Evolutionary conservation across 53 echinoderm and acorn worm species (phyloP), one percentile per base, ranked within the genome.

Genomic region (Stichopus horrens): DNA sequence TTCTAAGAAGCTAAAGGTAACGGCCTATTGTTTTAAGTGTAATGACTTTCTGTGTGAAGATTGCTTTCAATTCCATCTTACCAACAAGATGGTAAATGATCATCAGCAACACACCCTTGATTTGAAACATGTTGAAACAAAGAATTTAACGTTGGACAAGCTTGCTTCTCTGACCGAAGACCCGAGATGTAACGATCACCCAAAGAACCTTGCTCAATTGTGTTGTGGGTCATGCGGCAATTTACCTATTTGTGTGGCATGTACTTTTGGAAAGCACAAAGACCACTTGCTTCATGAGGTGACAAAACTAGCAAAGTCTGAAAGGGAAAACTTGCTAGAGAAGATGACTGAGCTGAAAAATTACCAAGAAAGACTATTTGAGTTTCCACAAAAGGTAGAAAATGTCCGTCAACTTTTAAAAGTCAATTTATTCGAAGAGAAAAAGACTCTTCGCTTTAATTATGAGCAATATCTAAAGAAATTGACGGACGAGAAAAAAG

Each of bases 51-150:
- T 71, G 18, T 71, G 71, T 71, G 71, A 71, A 71, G 18, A 71
- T n/a, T 71, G 71, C 19, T 71, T 71, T 71, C 71, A 71, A 71
- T 71, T 71, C n/a, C 71, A 71, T 71, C 19, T 71, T n/a, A 71
- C 71, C 18, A 71, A 71, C 19, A 71, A 71, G n/a, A 71, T 71
- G 71, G 71, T 71, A 2, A 71, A 20, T 71, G 71, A 71, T 71
- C 71, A 71, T 18, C 16, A 71, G n/a, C 71, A 71, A 71, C 71
- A 71, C 71, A 71, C 71, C 16, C 71, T 71, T 71, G 71, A 71
- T 18, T 71, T 71, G 18, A 71, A 71, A 71, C 14, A 71, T 18
- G 71, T 71, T 71, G 71, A 71, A 13, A 71, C 71, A 18, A 18
- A 71, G 19, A 71, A 71, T 20, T 18, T 71, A 16, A 71, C 71